Conservation (phyloP, 2,888 invertebrate species). For the Endotricha flammealis region DNA sequence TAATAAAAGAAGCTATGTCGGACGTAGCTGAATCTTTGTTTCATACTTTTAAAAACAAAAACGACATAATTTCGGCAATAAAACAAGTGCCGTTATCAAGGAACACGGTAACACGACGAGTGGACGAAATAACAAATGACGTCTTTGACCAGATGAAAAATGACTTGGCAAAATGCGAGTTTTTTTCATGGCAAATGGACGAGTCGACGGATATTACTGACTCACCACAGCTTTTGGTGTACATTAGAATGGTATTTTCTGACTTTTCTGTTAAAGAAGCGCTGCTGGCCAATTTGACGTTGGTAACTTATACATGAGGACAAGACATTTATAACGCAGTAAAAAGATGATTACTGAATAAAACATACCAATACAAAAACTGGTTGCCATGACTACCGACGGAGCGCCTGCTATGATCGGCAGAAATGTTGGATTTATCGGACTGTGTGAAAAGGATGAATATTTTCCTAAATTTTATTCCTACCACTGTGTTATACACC, state of each 20-base stretch:
- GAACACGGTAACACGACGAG: too few relatives aligned
- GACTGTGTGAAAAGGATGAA: background rate
- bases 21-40: too few relatives aligned
- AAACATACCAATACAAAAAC: slow-evolving; percentile 6
- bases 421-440: slow-evolving; percentile 9
- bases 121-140: too few relatives aligned
- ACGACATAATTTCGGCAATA: too few relatives aligned
- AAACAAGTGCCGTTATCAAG: too few relatives aligned
- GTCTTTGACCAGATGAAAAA: slow-evolving; percentile 7
- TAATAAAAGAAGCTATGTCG: too few relatives aligned
- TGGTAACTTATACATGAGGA: slow-evolving; percentile 11
- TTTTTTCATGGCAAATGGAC: slow-evolving; percentile 10
- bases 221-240: slow-evolving; percentile 7
- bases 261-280: slow-evolving; percentile 9
- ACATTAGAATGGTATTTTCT: slow-evolving; percentile 2
- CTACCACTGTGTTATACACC: slow-evolving; percentile 12
- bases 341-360: slow-evolving; percentile 4
- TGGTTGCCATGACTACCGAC: slow-evolving; percentile 12
- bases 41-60: too few relatives aligned
- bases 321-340: slow-evolving; percentile 12
- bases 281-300: slow-evolving; percentile 8
- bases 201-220: slow-evolving; percentile 8
- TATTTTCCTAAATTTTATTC: slow-evolving; percentile 6
- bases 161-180: slow-evolving; percentile 4
- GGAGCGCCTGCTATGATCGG: slow-evolving; percentile 12